A percentile compares a stretch with the other conserved stretches of the same genome.
Evolutionary conservation across 2,797 vertebrate species (phyloP).

Genomic region (Thripadectes ignobilis): DNA sequence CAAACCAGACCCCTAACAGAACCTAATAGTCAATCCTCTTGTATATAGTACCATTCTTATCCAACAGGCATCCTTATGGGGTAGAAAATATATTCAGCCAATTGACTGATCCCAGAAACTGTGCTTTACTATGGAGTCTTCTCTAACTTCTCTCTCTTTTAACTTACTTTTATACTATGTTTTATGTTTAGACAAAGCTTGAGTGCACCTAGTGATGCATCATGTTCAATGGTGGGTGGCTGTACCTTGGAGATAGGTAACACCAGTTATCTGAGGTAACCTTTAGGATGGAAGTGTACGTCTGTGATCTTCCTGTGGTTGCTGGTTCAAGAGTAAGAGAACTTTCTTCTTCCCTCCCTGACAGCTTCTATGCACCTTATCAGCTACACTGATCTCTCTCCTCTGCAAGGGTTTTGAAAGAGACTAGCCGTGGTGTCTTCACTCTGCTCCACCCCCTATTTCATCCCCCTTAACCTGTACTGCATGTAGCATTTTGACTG

Average conservation of each 20-base stretch:
- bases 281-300: not conserved
- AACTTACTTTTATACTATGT: not conserved
- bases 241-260: not conserved
- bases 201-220: too few relatives aligned
- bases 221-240: not conserved
- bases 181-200: not conserved
- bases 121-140: not conserved
- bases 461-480: too few relatives aligned
- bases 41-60: accelerated
- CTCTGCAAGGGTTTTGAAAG: not conserved
- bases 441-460: accelerated
- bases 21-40: not conserved
- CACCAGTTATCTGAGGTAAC: not conserved
- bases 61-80: not conserved
- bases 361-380: not conserved
- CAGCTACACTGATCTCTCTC: not conserved
- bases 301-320: not conserved
- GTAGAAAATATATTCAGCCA: not conserved
- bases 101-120: too few relatives aligned
- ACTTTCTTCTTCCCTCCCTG: not conserved
- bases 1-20: not conserved
- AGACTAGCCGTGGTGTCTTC: not conserved
- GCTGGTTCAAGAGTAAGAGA: not conserved
- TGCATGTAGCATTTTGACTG: not conserved
- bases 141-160: not conserved